A percentile compares a stretch with the other conserved stretches of the same genome.
These are phyloP conservation scores for Polia nebulosa DNA, from an alignment of 2,888 invertebrate genomes.

Conservation along the genomic window DNA sequence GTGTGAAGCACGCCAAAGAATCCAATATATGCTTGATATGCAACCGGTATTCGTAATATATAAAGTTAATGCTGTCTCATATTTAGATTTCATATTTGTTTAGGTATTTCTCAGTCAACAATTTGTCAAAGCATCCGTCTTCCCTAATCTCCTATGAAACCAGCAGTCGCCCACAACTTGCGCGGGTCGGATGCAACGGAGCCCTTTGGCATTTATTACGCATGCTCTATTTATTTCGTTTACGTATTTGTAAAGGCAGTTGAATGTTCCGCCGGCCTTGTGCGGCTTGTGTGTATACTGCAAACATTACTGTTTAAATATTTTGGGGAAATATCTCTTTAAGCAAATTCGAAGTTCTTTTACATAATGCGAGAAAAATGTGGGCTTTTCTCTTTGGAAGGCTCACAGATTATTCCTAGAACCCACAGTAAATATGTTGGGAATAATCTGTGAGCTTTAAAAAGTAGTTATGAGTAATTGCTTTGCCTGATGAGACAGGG, in stretches of 20 bases:
- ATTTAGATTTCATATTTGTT: neutral
- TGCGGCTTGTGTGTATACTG: conserved; percentile 50
- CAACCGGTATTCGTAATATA: too few species aligned
- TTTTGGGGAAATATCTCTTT: conserved; percentile 12
- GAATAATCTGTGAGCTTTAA: neutral
- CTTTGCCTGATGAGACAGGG: neutral
- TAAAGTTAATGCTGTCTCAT: too few species aligned
- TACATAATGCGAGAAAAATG: conserved; percentile 1
- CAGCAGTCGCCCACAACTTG: conserved; percentile 33
- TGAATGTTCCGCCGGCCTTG: conserved; percentile 52
- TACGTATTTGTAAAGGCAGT: conserved; percentile 65
- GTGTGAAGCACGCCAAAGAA: too few species aligned
- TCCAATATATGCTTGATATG: too few species aligned
- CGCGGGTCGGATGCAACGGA: conserved; percentile 38
- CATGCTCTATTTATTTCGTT: conserved; percentile 75
- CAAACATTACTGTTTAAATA: conserved; percentile 54
- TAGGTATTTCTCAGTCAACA: neutral
- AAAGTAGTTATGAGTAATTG: neutral
- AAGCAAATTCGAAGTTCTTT: conserved; percentile 22
- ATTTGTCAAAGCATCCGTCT: neutral
- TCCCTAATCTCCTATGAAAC: too few species aligned
- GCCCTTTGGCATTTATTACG: conserved; percentile 73
- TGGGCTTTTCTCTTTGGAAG: neutral
- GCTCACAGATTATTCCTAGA: too few species aligned
- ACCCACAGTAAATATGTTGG: neutral